These are phyloP conservation scores for Gobio gobio DNA, from an alignment of 2,113 vertebrate species.

Conservation along the genomic window DNA sequence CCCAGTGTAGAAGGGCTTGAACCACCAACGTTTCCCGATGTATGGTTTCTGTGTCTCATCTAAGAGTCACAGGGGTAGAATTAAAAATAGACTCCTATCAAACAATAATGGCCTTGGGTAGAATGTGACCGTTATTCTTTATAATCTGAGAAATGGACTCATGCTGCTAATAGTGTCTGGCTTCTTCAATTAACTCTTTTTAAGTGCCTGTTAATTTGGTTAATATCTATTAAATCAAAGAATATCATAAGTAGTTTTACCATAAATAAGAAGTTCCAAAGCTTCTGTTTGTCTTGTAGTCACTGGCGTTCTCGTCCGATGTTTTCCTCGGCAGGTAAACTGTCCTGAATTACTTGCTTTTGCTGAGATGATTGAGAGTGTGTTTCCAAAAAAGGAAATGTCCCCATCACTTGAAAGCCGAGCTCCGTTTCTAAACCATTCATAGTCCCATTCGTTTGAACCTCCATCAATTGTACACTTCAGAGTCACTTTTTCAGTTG, in stretches of 20 bases:
- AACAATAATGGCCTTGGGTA: not conserved
- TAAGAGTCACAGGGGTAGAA: not conserved
- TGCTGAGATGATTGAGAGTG: not conserved
- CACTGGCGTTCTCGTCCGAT: not conserved
- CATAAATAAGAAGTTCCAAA: not conserved
- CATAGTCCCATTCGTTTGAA: not conserved
- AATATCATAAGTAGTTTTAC: not conserved
- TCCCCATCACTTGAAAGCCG: accelerated
- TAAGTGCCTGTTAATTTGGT: no score
- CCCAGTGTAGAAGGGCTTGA: no score
- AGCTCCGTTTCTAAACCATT: not conserved
- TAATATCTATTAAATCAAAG: not conserved
- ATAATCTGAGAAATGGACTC: not conserved
- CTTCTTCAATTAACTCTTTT: not conserved
- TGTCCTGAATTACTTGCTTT: not conserved
- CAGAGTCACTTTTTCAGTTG: not conserved
- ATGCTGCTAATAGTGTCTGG: no score
- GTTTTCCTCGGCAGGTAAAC: not conserved
- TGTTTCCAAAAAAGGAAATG: not conserved
- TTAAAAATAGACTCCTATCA: not conserved
- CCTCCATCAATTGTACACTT: not conserved
- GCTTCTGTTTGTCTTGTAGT: not conserved
- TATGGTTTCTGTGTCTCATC: no score
- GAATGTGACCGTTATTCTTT: not conserved
- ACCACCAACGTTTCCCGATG: no score